These are phyloP conservation scores for Oxygymnocypris stewartii DNA, from an alignment of 2,113 vertebrate genomes.

Conservation along the genomic window DNA sequence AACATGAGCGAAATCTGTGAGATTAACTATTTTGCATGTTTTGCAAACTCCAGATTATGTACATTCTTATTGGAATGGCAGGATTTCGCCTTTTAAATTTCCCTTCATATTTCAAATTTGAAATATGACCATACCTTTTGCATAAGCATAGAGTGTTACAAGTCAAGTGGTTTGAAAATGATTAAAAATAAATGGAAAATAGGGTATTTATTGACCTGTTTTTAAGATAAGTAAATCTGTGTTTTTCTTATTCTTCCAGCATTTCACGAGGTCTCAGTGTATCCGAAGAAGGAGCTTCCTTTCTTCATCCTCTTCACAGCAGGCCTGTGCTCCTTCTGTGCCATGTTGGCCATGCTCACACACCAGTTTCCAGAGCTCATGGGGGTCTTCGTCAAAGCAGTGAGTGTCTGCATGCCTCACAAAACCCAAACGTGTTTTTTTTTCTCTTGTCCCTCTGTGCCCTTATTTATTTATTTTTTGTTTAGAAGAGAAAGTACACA, in stretches of 20 bases:
- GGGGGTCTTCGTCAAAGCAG: conserved; percentile 95
- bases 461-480: neutral
- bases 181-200: neutral
- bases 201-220: neutral
- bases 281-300: conserved; percentile 98
- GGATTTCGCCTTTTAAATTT: neutral
- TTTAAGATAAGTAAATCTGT: neutral
- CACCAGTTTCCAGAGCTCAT: conserved; percentile 99
- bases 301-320: conserved; percentile 99
- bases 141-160: neutral
- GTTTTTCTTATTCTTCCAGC: conserved; percentile 68
- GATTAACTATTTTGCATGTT: neutral
- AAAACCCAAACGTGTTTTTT: neutral
- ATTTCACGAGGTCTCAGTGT: conserved; percentile 97
- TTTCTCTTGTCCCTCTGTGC: neutral
- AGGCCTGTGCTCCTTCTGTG: conserved; percentile 95
- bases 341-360: conserved; percentile 96
- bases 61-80: neutral
- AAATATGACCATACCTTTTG: too few species aligned
- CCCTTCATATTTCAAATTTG: too few species aligned
- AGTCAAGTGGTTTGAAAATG: neutral
- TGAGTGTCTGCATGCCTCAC: conserved; percentile 69
- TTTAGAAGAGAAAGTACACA: conserved; percentile 4
- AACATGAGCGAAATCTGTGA: neutral
- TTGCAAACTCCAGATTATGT: neutral